A percentile compares a stretch with the other conserved stretches of the same genome.
These are phyloP conservation scores for Notothenia coriiceps DNA, from an alignment of 2,113 vertebrate species.

Conservation along the genomic window DNA sequence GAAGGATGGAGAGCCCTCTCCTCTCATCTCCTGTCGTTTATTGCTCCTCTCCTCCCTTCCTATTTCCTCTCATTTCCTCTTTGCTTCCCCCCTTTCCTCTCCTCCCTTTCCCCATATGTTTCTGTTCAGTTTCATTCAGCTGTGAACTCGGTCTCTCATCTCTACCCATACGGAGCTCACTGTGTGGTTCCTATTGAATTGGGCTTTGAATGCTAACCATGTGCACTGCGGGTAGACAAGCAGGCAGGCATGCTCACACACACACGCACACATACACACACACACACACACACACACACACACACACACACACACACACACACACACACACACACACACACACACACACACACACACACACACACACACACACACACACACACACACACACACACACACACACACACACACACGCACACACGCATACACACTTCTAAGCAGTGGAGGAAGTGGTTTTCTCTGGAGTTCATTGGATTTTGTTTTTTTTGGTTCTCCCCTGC, in stretches of 20 bases:
- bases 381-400: conserved; percentile 22
- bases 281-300: conserved; percentile 23
- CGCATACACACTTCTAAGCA: conserved; percentile 36
- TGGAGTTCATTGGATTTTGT: conserved; percentile 65
- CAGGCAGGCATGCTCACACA: conserved; percentile 50
- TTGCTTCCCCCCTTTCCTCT: not conserved
- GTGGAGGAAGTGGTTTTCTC: conserved; percentile 74
- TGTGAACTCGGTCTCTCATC: conserved; percentile 60
- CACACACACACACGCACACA: conserved; percentile 24
- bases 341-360: conserved; percentile 22
- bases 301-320: conserved; percentile 31
- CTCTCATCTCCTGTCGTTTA: not conserved
- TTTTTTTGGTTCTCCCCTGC: conserved; percentile 54
- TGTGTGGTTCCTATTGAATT: conserved; percentile 77
- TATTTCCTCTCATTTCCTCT: conserved; percentile 3
- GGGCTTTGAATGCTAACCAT: conserved; percentile 77
- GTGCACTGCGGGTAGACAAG: conserved; percentile 65
- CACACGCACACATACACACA: conserved; percentile 15
- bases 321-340: conserved; percentile 23
- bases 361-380: conserved; percentile 30
- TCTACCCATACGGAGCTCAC: conserved; percentile 62
- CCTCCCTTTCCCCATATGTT: conserved; percentile 57
- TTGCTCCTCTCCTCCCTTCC: not conserved
- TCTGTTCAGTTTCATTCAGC: conserved; percentile 65
- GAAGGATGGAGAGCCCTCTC: not conserved